Base-by-base conservation (phyloP, 2,797 vertebrate genomes). In the Sebastes taczanowskii region DNA sequence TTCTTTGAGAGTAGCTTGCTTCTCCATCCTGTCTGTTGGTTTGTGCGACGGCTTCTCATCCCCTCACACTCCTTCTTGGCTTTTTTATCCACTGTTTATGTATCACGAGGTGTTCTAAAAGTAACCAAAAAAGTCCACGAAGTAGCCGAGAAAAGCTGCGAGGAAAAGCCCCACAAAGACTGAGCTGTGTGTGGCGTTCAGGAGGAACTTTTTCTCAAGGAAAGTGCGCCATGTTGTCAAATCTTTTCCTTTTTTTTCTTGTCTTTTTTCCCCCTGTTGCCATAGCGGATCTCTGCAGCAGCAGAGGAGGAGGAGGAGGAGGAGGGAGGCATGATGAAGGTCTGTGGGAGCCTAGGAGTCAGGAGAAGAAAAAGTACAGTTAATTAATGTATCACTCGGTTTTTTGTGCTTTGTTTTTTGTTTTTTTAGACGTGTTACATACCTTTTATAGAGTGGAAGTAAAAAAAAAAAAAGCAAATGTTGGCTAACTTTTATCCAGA, bases 181-280 rank as follows among this genome's bases (percentile, higher is more conserved):
- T 25, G 60, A 71, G 73, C 77, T 30, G 78, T 61, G 80, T 61
- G 81, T 55, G 74, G 83, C 77, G 87, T 77, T 74, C 84, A 77
- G 78, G 52, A 81, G 86, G 86, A 92, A 93, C 79, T 95, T 95
- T 71, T 95, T 91, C 93, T 95, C 93, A 92, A 74, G 88, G 87
- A 95, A 94, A 95, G 94, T 95, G 92, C 96, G 96, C 96, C 96
- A 96, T 96, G 95, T 96, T 96, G 95, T 95, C 95, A 94, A 93
- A 94, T 81, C 90, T 89, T 93, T 95, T 93, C 89, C 34, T 32
- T 38, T 42, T 82, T 79, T 77, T 80, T 62, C 80, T 35, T 70
- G 74, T 80, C 75, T 84, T 65, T 67, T 18, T 88, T 85, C n/a
- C 71, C 78, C 70, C 64, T 83, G 87, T 90, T 93, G 89, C 92